phyloP scores from a whole-genome alignment of 2,888 invertebrate species.

The Polylopha cassiicola region DNA sequence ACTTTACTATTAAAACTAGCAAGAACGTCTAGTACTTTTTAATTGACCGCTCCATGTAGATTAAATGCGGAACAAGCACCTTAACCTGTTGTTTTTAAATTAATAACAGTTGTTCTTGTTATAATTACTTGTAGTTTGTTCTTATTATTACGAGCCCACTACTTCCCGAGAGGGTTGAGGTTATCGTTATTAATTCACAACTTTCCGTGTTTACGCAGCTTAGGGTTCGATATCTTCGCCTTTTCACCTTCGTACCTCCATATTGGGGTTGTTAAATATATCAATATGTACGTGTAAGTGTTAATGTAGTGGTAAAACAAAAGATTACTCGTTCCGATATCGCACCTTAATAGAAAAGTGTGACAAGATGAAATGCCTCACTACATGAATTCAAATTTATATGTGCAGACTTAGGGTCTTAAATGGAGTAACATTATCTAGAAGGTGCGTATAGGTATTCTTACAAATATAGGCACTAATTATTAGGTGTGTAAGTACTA shows the following conservation, averaged over 20 bases:
- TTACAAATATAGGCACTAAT: too few relatives aligned
- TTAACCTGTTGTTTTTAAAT: conserved; percentile 54
- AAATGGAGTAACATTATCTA: too few relatives aligned
- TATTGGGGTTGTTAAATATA: conserved; percentile 22
- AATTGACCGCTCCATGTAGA: conserved; percentile 18
- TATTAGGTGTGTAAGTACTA: too few relatives aligned
- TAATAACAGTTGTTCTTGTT: conserved; percentile 55
- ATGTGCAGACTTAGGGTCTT: too few relatives aligned
- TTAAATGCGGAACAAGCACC: conserved; percentile 32
- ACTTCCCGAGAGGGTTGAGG: conserved; percentile 54
- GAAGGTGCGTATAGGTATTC: too few relatives aligned
- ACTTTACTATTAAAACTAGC: conserved; percentile 11
- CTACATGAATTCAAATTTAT: too few relatives aligned
- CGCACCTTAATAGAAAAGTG: too few relatives aligned
- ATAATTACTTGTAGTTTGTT: conserved; percentile 72
- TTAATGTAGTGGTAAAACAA: too few relatives aligned
- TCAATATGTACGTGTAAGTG: conserved; percentile 16
- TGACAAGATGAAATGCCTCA: too few relatives aligned
- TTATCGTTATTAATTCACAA: conserved; percentile 62
- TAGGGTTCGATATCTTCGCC: conserved; percentile 47
- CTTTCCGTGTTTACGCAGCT: conserved; percentile 48
- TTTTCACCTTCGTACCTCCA: conserved; percentile 36
- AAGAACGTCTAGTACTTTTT: conserved; percentile 12
- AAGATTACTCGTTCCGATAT: too few relatives aligned
- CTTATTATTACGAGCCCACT: conserved; percentile 58